Base-by-base conservation (phyloP, 1,140 invertebrate species). In the Tetragonula clypearis region DNA sequence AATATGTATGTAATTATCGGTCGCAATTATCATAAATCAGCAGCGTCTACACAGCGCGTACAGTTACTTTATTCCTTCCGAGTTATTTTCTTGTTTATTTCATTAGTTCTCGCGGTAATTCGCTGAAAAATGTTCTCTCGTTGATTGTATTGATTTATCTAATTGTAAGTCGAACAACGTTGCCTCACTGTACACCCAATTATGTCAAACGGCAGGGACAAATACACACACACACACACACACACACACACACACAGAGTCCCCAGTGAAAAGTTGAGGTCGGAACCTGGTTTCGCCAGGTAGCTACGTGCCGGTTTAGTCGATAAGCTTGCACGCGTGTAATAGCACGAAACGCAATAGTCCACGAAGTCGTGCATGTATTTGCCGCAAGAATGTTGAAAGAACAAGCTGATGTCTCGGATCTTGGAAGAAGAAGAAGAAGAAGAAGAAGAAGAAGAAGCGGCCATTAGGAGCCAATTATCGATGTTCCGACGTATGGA, bases 281-380 rank as follows among this genome's bases (percentile, higher is more conserved):
- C 35, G 69, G 55, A 73, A 17, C 49, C 71, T 21, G 60, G 58
- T 69, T 71, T 26, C 41, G 3, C 23, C 69, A 49, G 41, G 15
- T 23, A 71, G 26, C 17, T 53, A 55, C 62, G 62, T 26, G 62
- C 53, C 12, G 15, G 83, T 85, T 80, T 73, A 73, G 71, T 81
- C n/a, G 62, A 85, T 80, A 80, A 85, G 26, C 49, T n/a, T n/a
- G 41, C 78, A 81, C 62, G 83, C 83, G 83, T 80, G 78, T 81
- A 68, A 66, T 65, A 65, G 72, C 71, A 74, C 53, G 60, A 53
- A 74, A 81, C 30, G 81, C 81, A 68, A 53, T 77, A 69, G 35
- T 78, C 82, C n/a, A 62, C 79, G 23, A 68, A 21, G 60, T 49
- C 79, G 41, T 56, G 71, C 60, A 41, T 72, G 41, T 49, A 62